Percentiles rank a stretch among this genome's conserved stretches.
Conservation (phyloP, 2,113 vertebrate genomes). For the Illadopsis cleaveri region DNA sequence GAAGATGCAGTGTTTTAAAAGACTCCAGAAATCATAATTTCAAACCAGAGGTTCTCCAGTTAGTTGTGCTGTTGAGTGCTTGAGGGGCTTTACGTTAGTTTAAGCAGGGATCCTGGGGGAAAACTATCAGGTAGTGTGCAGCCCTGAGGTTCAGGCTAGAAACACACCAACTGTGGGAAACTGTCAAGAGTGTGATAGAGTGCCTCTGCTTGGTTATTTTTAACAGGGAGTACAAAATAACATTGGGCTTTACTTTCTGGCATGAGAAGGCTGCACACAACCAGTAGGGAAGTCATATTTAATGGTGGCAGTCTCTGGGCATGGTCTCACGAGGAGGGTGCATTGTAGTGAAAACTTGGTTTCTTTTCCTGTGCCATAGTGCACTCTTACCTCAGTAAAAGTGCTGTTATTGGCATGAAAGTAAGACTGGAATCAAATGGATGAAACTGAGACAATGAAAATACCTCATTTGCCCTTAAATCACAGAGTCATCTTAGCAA, state of each 20-base stretch:
- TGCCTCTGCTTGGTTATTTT: neutral
- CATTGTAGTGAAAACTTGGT: neutral
- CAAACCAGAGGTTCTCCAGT: neutral
- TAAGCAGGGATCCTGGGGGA: neutral
- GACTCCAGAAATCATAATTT: neutral
- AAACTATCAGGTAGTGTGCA: neutral
- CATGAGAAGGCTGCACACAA: neutral
- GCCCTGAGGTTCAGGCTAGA: neutral
- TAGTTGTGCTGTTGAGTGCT: neutral
- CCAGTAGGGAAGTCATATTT: neutral
- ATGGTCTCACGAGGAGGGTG: neutral
- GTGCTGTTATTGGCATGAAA: neutral
- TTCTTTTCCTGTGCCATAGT: neutral
- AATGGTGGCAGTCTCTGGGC: neutral
- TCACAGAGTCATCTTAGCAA: neutral
- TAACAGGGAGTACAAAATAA: neutral
- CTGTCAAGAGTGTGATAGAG: neutral
- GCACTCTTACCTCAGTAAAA: neutral
- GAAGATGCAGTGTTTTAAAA: slow-evolving; percentile 49
- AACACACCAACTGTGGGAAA: neutral
- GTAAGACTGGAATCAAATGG: neutral
- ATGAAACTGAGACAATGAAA: neutral
- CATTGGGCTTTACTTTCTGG: neutral
- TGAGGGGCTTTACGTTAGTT: neutral
- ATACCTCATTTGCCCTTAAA: neutral